Percentiles rank a stretch among this genome's conserved stretches.
Evolutionary conservation across 1,140 invertebrate genomes (phyloP).

Genomic region (Cecropterus lyciades): DNA sequence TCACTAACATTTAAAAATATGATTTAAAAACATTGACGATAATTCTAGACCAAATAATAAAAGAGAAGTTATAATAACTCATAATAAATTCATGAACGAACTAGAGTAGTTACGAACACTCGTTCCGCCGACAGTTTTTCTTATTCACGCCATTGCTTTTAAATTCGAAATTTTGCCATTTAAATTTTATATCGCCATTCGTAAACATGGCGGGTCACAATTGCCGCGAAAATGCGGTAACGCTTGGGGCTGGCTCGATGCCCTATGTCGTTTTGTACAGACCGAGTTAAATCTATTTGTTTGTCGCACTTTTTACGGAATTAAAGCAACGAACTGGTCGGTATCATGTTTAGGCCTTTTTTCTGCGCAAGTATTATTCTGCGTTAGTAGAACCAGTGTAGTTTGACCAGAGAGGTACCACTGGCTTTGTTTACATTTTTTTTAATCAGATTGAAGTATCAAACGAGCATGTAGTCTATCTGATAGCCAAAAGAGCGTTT

Average conservation of each 20-base stretch:
- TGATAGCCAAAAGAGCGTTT: no score
- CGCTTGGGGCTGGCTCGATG: slow-evolving; percentile 12
- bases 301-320: neutral
- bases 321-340: no score
- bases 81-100: slow-evolving; percentile 27
- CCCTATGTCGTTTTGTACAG: slow-evolving; percentile 1
- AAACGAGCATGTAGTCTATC: no score
- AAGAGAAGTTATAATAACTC: slow-evolving; percentile 6
- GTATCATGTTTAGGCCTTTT: no score
- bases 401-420: no score
- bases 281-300: slow-evolving; percentile 11
- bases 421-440: no score
- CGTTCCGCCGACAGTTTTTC: slow-evolving; percentile 20
- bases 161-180: slow-evolving; percentile 27
- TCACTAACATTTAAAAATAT: no score
- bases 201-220: slow-evolving; percentile 24
- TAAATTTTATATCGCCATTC: slow-evolving; percentile 28
- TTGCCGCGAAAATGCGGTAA: slow-evolving; percentile 22
- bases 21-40: neutral
- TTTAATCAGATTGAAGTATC: no score
- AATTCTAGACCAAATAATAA: neutral
- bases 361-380: no score
- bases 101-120: slow-evolving; percentile 26
- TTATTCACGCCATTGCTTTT: slow-evolving; percentile 30
- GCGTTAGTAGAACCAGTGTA: no score